phyloP scores from a whole-genome alignment of 1,140 invertebrate species.

The Drosophila sechellia region DNA sequence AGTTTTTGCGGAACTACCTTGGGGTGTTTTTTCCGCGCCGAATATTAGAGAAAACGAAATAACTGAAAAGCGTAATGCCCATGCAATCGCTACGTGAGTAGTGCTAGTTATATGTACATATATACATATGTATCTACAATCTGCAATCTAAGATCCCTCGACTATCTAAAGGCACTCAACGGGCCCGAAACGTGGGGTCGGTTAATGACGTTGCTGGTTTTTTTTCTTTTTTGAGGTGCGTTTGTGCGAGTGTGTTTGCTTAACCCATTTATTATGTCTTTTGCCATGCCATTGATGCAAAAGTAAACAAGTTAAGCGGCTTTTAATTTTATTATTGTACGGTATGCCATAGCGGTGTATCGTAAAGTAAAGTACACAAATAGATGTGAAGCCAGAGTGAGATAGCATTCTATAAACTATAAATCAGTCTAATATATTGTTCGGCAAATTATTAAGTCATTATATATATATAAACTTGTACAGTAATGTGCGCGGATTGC shows the following conservation, averaged over 20 bases:
- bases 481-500: not conserved
- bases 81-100: conserved; percentile 31
- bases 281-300: conserved; percentile 59
- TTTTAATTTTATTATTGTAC: conserved; percentile 55
- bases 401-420: conserved; percentile 25
- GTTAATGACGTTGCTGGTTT: conserved; percentile 53
- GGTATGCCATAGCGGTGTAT: conserved; percentile 16
- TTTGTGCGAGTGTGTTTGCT: conserved; percentile 35
- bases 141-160: conserved; percentile 40
- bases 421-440: conserved; percentile 47
- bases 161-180: conserved; percentile 27
- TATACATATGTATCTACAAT: not conserved
- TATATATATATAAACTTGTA: conserved; percentile 2
- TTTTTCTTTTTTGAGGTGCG: not conserved
- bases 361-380: conserved; percentile 41
- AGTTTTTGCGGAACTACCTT: conserved; percentile 57
- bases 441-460: conserved; percentile 40
- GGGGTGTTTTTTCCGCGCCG: conserved; percentile 15
- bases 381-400: conserved; percentile 31
- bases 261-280: conserved; percentile 61
- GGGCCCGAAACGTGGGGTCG: conserved; percentile 20
- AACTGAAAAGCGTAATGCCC: conserved; percentile 42
- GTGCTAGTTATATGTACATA: not conserved
- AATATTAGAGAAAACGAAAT: conserved; percentile 37
- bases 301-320: conserved; percentile 63